These are phyloP conservation scores for Nebria brevicollis DNA, from an alignment of 2,888 invertebrate species.

Conservation along the genomic window DNA sequence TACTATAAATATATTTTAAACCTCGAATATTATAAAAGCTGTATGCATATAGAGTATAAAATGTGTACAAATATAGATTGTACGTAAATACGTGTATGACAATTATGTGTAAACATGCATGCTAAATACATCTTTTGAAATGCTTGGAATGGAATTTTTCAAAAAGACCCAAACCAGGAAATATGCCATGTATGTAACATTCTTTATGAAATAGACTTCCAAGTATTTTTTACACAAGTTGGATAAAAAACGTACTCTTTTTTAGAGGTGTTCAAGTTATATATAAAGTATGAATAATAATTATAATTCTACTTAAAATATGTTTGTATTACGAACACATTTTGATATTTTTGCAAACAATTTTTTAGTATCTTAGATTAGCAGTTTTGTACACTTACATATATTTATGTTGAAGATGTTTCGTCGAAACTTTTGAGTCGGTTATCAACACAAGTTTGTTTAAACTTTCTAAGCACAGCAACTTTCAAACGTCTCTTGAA, in stretches of 20 bases:
- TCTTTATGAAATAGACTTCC: neutral
- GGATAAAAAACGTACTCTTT: neutral
- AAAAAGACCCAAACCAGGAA: neutral
- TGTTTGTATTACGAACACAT: too few relatives aligned
- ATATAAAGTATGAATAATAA: too few relatives aligned
- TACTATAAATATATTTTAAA: too few relatives aligned
- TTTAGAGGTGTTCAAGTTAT: neutral
- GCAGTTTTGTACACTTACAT: too few relatives aligned
- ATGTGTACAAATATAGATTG: neutral
- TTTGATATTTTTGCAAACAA: too few relatives aligned
- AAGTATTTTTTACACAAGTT: neutral
- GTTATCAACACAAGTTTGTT: conserved; percentile 1
- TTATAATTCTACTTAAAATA: too few relatives aligned
- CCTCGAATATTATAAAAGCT: too few relatives aligned
- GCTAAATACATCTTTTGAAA: neutral
- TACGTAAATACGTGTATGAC: neutral
- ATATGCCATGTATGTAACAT: neutral
- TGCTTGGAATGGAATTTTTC: neutral
- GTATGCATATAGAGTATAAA: neutral
- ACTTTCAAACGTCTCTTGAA: neutral
- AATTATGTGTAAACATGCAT: neutral
- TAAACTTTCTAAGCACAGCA: neutral
- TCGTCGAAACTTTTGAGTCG: neutral
- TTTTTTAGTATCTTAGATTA: too few relatives aligned
- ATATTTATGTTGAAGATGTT: neutral